phyloP scores from a whole-genome alignment of 2,113 vertebrate genomes.

The Erpornis zantholeuca region DNA sequence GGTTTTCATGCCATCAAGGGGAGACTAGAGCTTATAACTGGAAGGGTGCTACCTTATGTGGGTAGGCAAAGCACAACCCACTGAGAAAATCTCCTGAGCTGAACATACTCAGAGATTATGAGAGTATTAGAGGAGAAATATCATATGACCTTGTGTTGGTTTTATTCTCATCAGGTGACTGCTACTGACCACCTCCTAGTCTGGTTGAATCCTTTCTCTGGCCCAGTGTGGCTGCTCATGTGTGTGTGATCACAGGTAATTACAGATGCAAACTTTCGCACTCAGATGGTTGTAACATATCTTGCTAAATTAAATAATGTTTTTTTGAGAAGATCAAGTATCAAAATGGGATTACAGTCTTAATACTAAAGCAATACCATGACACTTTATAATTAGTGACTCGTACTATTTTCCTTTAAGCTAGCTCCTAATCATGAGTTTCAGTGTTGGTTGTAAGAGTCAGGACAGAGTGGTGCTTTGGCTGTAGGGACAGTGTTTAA shows the following conservation, averaged over 20 bases:
- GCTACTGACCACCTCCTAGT: not conserved
- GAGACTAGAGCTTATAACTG: not conserved
- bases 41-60: fast-evolving
- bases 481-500: not conserved
- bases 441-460: not conserved
- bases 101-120: not conserved
- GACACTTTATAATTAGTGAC: not conserved
- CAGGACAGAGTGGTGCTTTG: not conserved
- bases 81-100: not conserved
- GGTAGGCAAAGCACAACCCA: not conserved
- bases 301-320: not conserved
- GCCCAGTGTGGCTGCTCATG: not conserved
- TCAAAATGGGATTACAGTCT: not conserved
- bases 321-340: not conserved
- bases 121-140: not conserved
- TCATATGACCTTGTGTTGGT: not conserved
- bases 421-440: not conserved
- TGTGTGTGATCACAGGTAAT: not conserved
- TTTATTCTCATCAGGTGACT: not conserved
- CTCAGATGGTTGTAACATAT: not conserved
- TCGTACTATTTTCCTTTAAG: not conserved
- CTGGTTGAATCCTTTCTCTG: not conserved
- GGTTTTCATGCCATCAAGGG: not conserved
- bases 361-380: not conserved
- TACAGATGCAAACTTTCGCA: not conserved